These are phyloP conservation scores for Drosophila longiperda DNA, from an alignment of 2,888 invertebrate species.

Conservation along the genomic window DNA sequence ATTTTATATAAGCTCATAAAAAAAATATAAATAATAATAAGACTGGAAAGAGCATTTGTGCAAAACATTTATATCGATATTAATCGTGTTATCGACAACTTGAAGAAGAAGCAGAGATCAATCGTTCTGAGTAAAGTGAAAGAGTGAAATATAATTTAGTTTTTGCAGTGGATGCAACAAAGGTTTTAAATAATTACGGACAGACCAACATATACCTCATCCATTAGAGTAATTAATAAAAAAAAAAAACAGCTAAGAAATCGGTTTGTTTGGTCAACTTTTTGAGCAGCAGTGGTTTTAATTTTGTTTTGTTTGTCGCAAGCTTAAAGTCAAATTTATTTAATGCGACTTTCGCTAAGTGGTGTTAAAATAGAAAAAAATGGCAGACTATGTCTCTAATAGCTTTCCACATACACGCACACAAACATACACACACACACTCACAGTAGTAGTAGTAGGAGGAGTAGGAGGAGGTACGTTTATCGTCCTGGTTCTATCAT, in stretches of 20 bases:
- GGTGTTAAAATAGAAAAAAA: constrained; percentile 65
- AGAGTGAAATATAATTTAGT: neutral
- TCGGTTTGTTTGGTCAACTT: constrained; percentile 34
- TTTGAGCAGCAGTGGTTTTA: constrained; percentile 29
- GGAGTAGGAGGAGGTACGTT: constrained; percentile 44
- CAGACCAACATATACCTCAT: neutral
- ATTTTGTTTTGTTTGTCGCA: constrained; percentile 27
- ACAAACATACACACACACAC: constrained; percentile 26
- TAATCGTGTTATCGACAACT: neutral
- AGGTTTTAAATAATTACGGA: neutral
- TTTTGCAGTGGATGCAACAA: too few species aligned
- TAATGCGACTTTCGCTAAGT: constrained; percentile 58
- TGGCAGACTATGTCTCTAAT: constrained; percentile 59
- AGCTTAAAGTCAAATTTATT: constrained; percentile 61
- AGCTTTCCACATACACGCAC: constrained; percentile 61
- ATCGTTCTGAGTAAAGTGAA: neutral
- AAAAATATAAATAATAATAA: neutral
- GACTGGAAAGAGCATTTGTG: neutral
- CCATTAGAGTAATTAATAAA: neutral
- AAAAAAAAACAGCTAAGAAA: constrained; percentile 12
- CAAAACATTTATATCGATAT: neutral
- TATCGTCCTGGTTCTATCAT: constrained; percentile 77
- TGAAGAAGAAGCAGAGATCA: neutral
- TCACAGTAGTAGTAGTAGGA: neutral
- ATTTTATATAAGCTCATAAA: too few species aligned